These are phyloP conservation scores for Euschistus heros DNA, from an alignment of 1,140 invertebrate genomes.

Conservation along the genomic window DNA sequence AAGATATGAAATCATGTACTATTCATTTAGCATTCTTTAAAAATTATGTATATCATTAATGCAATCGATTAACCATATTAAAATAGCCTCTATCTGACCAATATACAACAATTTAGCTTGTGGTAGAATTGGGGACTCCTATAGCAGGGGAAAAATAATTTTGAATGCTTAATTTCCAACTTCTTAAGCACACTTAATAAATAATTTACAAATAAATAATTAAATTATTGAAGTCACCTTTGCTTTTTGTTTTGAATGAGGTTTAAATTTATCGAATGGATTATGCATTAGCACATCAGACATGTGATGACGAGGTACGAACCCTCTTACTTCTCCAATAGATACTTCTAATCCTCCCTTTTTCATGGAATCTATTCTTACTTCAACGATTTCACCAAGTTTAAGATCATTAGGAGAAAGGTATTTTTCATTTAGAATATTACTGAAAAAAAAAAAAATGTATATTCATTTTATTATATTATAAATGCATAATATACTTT, in stretches of 20 bases:
- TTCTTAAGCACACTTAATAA: background rate
- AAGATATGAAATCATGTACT: too few species aligned
- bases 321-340: background rate
- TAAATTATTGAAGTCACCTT: background rate
- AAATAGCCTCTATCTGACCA: too few species aligned
- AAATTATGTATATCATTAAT: too few species aligned
- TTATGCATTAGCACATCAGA: background rate
- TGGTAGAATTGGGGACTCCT: too few species aligned
- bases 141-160: too few species aligned
- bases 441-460: constrained; percentile 3
- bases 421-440: background rate
- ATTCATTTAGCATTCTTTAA: too few species aligned
- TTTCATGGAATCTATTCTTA: background rate
- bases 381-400: constrained; percentile 7
- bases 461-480: too few species aligned
- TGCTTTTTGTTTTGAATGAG: background rate
- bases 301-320: background rate
- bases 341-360: background rate
- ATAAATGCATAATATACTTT: too few species aligned
- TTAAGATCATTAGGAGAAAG: background rate
- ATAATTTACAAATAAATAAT: background rate
- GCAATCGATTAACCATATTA: too few species aligned
- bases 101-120: too few species aligned
- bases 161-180: too few species aligned
- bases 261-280: background rate